phyloP scores from a whole-genome alignment of 2,888 invertebrate genomes.

The Phlogophora meticulosa region DNA sequence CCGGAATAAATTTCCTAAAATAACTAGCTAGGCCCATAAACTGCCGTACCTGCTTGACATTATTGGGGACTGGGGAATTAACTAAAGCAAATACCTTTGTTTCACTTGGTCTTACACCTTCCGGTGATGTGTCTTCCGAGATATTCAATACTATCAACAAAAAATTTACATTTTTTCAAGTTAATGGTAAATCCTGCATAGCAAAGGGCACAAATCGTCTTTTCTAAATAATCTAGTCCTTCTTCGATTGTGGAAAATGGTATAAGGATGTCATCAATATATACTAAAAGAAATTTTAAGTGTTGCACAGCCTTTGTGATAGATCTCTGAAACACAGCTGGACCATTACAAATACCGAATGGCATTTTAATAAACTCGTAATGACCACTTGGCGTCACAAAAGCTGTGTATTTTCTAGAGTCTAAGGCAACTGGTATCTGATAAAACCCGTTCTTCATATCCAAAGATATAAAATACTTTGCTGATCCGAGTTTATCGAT shows the following conservation, averaged over 20 bases:
- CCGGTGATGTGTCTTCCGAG: slow-evolving; percentile 2
- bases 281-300: no score
- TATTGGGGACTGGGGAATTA: background rate
- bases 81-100: background rate
- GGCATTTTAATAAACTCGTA: background rate
- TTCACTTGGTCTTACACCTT: slow-evolving; percentile 7
- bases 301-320: no score
- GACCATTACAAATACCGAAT: background rate
- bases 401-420: background rate
- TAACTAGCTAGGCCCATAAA: background rate
- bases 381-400: background rate
- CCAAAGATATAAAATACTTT: background rate
- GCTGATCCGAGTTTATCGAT: background rate
- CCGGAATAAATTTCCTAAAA: background rate
- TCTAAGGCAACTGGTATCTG: background rate
- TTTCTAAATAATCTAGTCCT: background rate
- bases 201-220: background rate
- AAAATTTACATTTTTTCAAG: background rate
- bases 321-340: no score
- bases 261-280: no score
- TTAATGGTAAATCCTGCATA: background rate
- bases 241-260: background rate
- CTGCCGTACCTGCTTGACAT: background rate
- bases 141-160: background rate
- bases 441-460: background rate